phyloP scores from a whole-genome alignment of 2,113 vertebrate genomes.

The Pyrgilauda ruficollis region DNA sequence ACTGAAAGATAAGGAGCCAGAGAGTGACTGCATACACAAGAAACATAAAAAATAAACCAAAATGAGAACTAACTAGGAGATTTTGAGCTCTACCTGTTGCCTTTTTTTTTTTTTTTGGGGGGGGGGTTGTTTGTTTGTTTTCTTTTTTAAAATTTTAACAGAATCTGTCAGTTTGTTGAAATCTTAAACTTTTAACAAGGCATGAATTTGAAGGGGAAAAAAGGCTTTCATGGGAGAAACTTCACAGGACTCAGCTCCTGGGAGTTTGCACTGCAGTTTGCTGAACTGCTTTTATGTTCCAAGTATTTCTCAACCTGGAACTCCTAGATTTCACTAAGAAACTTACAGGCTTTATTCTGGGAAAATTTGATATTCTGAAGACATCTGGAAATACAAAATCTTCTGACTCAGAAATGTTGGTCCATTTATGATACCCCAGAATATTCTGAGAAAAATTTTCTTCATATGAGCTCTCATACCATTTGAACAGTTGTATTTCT shows the following conservation, averaged over 20 bases:
- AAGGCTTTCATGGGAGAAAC: background rate
- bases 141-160: background rate
- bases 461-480: background rate
- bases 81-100: background rate
- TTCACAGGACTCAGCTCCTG: background rate
- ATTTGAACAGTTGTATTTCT: background rate
- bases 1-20: background rate
- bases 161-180: background rate
- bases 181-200: background rate
- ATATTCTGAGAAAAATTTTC: background rate
- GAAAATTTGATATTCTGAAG: background rate
- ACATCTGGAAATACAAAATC: background rate
- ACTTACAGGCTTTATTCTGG: background rate
- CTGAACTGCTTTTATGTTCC: background rate
- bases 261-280: background rate
- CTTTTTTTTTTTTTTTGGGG: background rate
- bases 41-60: background rate
- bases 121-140: accelerated
- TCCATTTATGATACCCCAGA: background rate
- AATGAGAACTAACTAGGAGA: background rate
- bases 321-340: background rate
- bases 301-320: background rate
- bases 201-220: background rate
- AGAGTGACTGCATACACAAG: background rate
- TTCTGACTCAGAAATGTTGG: background rate